A percentile compares a stretch with the other conserved stretches of the same genome.
phyloP scores from a whole-genome alignment of 2,113 vertebrate genomes.

The Empidonax traillii region DNA sequence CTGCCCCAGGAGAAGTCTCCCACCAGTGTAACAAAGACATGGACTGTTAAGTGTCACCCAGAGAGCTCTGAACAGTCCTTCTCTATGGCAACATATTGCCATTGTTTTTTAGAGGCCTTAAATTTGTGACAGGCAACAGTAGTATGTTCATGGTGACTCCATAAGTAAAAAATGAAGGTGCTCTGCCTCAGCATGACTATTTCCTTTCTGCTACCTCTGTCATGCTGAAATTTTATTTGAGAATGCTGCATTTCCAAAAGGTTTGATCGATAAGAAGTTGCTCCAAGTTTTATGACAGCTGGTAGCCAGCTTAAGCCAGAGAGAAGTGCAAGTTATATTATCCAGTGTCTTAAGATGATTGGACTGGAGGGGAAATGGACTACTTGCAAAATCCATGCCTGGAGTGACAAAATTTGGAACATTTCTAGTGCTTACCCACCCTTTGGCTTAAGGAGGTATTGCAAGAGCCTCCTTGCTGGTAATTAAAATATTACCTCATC shows the following conservation, averaged over 20 bases:
- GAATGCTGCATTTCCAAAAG: background rate
- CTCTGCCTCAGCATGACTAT: background rate
- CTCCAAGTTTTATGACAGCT: background rate
- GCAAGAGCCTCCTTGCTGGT: background rate
- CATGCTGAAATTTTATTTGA: background rate
- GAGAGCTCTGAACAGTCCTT: background rate
- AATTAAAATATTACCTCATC: background rate
- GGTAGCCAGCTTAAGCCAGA: background rate
- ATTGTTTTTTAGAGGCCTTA: background rate
- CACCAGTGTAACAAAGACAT: background rate
- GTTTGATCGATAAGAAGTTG: background rate
- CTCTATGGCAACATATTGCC: background rate
- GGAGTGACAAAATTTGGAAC: background rate
- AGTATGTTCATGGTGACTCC: fast-evolving
- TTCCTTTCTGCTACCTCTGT: background rate
- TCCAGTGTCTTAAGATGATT: background rate
- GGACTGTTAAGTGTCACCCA: background rate
- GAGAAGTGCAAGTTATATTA: background rate
- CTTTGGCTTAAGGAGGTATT: slow-evolving; percentile 1
- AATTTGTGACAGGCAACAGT: background rate
- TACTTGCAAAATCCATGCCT: background rate
- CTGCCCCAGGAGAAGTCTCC: background rate
- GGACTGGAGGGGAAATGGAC: background rate
- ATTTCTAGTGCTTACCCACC: background rate
- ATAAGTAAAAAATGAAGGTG: background rate